Percentiles rank a stretch among this genome's conserved stretches.
Evolutionary conservation across 2,797 vertebrate genomes (phyloP).

Genomic region (Malacoraja senta): DNA sequence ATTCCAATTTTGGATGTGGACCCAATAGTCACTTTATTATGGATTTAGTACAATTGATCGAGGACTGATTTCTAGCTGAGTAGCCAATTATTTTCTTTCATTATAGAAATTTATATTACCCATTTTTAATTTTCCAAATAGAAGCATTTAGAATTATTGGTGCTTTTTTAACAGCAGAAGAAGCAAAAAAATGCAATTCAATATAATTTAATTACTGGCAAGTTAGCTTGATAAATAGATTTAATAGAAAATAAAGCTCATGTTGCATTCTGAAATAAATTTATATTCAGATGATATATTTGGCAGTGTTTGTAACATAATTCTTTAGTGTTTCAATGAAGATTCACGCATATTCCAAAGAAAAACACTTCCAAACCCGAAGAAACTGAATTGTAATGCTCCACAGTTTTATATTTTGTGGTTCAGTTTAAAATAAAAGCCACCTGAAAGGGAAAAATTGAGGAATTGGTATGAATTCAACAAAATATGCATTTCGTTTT

Average conservation of each 20-base stretch:
- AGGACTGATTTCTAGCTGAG: background rate
- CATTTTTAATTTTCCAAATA: background rate
- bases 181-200: background rate
- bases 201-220: background rate
- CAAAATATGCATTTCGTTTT: too few species aligned
- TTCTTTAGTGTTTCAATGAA: background rate
- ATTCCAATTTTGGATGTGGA: too few species aligned
- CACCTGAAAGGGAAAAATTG: too few species aligned
- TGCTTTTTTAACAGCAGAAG: background rate
- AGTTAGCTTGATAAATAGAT: background rate
- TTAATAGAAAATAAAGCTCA: background rate
- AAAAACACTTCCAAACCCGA: background rate
- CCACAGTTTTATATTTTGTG: too few species aligned
- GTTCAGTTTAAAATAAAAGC: too few species aligned
- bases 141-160: background rate
- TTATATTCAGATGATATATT: background rate
- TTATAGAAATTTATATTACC: background rate
- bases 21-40: too few species aligned
- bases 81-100: background rate
- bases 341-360: background rate
- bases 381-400: background rate
- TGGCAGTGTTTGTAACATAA: background rate
- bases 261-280: background rate
- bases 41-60: too few species aligned
- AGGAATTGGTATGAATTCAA: too few species aligned